These are phyloP conservation scores for Aptenodytes forsteri DNA, from an alignment of 2,113 vertebrate species.

Conservation along the genomic window DNA sequence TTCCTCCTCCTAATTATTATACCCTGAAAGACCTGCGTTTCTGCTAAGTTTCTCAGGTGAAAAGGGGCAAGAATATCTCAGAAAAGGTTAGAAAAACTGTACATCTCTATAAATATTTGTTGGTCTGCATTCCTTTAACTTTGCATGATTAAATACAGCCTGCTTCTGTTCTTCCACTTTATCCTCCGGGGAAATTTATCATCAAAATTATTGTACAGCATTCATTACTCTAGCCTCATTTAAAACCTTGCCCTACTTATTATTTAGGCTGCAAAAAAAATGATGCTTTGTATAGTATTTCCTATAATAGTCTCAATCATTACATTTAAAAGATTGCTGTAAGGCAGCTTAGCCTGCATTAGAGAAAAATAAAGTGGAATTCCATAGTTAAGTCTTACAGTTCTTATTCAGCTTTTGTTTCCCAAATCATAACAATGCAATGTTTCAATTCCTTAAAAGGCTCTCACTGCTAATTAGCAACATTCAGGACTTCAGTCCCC, in stretches of 20 bases:
- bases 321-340: constrained; percentile 64
- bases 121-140: constrained; percentile 39
- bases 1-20: constrained; percentile 28
- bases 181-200: constrained; percentile 66
- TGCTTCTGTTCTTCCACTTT: constrained; percentile 59
- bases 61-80: not conserved
- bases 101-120: constrained; percentile 47
- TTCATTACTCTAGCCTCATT: constrained; percentile 67
- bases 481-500: not conserved
- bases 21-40: not conserved
- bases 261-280: constrained; percentile 61
- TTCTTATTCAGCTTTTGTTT: constrained; percentile 48
- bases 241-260: constrained; percentile 71
- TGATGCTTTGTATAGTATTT: constrained; percentile 54
- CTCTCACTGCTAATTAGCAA: not conserved
- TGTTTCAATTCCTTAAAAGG: not conserved
- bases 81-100: not conserved
- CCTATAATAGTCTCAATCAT: constrained; percentile 65
- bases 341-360: constrained; percentile 57
- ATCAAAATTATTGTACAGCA: constrained; percentile 66
- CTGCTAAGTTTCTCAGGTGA: not conserved
- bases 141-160: constrained; percentile 64
- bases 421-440: constrained; percentile 10
- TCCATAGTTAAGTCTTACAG: constrained; percentile 13
- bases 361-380: constrained; percentile 37